A percentile compares a stretch with the other conserved stretches of the same genome.
These are phyloP conservation scores for Micrasema longulum DNA, from an alignment of 1,140 invertebrate species.

Conservation along the genomic window DNA sequence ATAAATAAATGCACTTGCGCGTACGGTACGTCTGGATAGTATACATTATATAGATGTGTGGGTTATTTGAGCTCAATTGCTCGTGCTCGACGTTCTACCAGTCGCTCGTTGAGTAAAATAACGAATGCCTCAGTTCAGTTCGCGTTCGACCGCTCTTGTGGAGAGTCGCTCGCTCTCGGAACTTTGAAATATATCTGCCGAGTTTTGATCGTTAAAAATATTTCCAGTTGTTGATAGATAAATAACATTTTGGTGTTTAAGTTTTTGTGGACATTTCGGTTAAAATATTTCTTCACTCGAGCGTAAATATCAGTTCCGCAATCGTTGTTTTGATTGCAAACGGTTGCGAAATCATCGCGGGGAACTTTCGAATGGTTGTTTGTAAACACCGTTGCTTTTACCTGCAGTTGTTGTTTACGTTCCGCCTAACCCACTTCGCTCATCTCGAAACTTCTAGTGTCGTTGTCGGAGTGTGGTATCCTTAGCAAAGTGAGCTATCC, in stretches of 20 bases:
- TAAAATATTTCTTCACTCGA: background rate
- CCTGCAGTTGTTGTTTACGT: conserved; percentile 44
- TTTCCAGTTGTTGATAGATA: conserved; percentile 18
- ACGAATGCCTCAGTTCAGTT: conserved; percentile 27
- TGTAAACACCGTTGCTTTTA: conserved; percentile 49
- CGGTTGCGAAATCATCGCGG: conserved; percentile 37
- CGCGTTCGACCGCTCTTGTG: conserved; percentile 15
- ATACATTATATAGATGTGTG: too few relatives aligned
- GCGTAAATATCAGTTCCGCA: conserved; percentile 4
- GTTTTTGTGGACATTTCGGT: conserved; percentile 6
- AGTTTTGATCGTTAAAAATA: conserved; percentile 13
- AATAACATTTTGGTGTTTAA: conserved; percentile 11
- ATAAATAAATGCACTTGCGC: conserved; percentile 48
- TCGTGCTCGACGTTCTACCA: conserved; percentile 14
- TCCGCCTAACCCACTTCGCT: conserved; percentile 32
- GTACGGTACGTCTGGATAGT: conserved; percentile 40
- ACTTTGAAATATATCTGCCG: conserved; percentile 7
- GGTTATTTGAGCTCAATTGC: conserved; percentile 31
- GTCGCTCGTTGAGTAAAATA: background rate
- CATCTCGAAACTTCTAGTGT: conserved; percentile 32
- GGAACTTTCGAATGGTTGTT: conserved; percentile 48
- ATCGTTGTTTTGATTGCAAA: conserved; percentile 40
- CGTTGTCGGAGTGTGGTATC: conserved; percentile 7
- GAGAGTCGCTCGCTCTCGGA: conserved; percentile 11
- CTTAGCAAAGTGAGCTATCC: background rate